Evolutionary conservation across 2,797 vertebrate species (phyloP).

Genomic region (Lacerta viridis): DNA sequence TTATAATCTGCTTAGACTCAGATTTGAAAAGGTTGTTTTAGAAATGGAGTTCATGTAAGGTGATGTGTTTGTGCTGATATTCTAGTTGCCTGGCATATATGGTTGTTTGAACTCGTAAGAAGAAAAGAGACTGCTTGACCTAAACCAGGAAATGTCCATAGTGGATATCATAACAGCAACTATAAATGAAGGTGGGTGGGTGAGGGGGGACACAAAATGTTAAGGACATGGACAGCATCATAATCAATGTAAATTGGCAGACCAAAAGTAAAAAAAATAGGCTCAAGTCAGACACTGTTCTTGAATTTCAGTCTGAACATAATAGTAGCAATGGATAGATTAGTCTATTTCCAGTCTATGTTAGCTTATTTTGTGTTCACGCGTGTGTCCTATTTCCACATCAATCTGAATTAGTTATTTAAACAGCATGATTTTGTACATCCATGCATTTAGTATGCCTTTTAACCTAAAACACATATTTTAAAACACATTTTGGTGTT

Average conservation of each 20-base stretch:
- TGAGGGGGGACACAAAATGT: neutral
- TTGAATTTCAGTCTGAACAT: slow-evolving; percentile 18
- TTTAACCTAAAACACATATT: too few species aligned
- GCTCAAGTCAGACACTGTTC: neutral
- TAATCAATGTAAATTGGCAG: neutral
- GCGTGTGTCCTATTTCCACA: too few species aligned
- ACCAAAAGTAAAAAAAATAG: slow-evolving; percentile 1
- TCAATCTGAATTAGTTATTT: too few species aligned
- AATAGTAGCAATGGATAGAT: neutral
- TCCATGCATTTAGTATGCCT: too few species aligned
- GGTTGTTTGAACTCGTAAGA: slow-evolving; percentile 1
- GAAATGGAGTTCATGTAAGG: slow-evolving; percentile 19
- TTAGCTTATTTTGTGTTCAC: too few species aligned
- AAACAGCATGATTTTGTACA: too few species aligned
- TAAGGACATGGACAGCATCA: neutral
- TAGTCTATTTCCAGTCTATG: neutral
- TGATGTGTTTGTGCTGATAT: slow-evolving; percentile 44
- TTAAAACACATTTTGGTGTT: too few species aligned
- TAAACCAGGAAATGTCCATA: slow-evolving; percentile 10
- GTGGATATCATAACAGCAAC: slow-evolving; percentile 4
- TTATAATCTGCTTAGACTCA: slow-evolving; percentile 25
- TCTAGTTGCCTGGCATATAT: slow-evolving; percentile 25
- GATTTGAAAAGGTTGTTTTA: slow-evolving; percentile 38
- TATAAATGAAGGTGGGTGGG: neutral
- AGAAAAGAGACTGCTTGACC: slow-evolving; percentile 25